Evolutionary conservation across 2,797 vertebrate genomes (phyloP).

Genomic region (Acipenser transmontanus): DNA sequence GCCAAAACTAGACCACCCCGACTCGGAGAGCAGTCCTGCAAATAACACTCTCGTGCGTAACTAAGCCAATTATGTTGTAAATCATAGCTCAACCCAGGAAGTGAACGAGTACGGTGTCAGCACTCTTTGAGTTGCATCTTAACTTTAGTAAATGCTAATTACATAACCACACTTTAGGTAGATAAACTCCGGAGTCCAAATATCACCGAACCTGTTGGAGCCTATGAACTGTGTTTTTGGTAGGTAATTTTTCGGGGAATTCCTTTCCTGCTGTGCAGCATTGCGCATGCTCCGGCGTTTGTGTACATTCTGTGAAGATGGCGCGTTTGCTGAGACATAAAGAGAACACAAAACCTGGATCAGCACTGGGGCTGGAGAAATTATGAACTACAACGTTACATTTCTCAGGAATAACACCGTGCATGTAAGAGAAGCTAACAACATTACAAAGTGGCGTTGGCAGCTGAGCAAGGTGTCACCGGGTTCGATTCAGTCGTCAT

Average conservation of each 20-base stretch:
- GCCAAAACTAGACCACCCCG: too few species aligned
- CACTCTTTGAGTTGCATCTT: too few species aligned
- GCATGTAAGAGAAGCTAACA: neutral
- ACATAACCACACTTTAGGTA: too few species aligned
- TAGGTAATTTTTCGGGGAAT: neutral
- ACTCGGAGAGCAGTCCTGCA: too few species aligned
- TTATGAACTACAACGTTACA: neutral
- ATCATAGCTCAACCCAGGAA: too few species aligned
- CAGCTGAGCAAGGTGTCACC: neutral
- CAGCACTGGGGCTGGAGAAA: neutral
- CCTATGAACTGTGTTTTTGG: neutral
- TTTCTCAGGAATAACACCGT: neutral
- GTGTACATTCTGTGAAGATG: conserved; percentile 8
- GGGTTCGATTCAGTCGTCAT: neutral
- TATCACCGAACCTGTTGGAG: too few species aligned
- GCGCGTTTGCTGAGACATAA: neutral
- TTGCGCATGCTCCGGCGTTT: neutral
- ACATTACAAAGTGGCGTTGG: neutral
- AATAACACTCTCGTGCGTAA: too few species aligned
- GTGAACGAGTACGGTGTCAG: too few species aligned
- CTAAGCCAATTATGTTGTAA: too few species aligned
- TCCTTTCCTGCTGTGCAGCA: neutral
- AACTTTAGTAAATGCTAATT: too few species aligned
- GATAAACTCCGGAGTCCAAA: too few species aligned
- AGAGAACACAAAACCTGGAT: neutral